Conservation (phyloP, 2,113 vertebrate genomes). For the Cisticola juncidis region DNA sequence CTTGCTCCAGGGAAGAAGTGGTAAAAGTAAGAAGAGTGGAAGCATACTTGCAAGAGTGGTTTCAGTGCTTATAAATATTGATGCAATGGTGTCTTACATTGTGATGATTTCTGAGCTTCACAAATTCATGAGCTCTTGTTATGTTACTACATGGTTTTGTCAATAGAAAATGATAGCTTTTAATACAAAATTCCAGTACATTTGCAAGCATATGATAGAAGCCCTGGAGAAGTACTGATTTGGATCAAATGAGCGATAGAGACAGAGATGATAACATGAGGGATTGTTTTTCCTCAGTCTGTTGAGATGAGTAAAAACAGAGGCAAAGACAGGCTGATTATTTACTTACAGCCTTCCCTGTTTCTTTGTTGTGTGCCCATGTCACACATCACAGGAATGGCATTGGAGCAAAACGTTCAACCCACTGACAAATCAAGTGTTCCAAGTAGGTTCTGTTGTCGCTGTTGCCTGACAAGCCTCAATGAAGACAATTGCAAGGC, state of each 20-base stretch:
- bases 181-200: neutral
- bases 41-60: neutral
- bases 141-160: neutral
- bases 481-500: neutral
- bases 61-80: conserved; percentile 28
- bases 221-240: conserved; percentile 23
- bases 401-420: neutral
- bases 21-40: neutral
- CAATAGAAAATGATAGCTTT: conserved; percentile 1
- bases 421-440: neutral
- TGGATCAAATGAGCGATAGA: conserved; percentile 3
- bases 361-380: neutral
- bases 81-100: neutral
- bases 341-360: neutral
- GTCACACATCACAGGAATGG: neutral
- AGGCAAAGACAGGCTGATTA: neutral
- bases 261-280: neutral
- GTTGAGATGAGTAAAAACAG: neutral
- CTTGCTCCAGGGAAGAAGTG: neutral
- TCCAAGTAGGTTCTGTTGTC: neutral
- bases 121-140: neutral
- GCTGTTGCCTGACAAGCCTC: neutral
- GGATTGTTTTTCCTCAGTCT: neutral
- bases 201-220: neutral
- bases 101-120: neutral